A percentile compares a stretch with the other conserved stretches of the same genome.
phyloP scores from a whole-genome alignment of 2,888 invertebrate species.

The Amphipoea lucens region DNA sequence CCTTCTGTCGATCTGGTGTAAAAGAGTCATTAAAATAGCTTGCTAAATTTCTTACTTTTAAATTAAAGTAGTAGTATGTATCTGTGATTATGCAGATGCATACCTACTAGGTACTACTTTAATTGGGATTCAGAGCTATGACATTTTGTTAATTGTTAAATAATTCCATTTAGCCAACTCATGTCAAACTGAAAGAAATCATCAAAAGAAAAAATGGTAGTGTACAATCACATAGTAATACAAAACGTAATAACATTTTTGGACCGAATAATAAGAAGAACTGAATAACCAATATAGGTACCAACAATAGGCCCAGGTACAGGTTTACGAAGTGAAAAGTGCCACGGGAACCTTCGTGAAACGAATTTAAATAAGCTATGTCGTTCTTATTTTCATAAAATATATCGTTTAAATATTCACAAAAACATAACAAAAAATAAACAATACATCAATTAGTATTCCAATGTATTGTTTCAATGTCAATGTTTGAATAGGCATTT shows the following conservation, averaged over 20 bases:
- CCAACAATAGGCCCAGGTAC: conserved; percentile 5
- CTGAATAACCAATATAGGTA: conserved; percentile 7
- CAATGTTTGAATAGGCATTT: background rate
- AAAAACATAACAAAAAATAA: background rate
- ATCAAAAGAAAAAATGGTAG: background rate
- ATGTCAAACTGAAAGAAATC: conserved; percentile 8
- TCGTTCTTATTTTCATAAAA: conserved; percentile 4
- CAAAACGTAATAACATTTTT: conserved; percentile 9
- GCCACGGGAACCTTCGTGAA: conserved; percentile 33
- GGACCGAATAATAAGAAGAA: conserved; percentile 10
- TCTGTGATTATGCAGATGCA: background rate
- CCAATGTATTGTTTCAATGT: conserved; percentile 6
- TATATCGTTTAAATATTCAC: conserved; percentile 4
- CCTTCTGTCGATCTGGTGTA: background rate
- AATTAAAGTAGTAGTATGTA: background rate
- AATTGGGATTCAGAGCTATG: background rate
- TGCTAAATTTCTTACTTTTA: background rate
- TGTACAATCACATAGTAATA: conserved; percentile 6
- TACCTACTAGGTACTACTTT: background rate
- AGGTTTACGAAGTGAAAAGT: background rate
- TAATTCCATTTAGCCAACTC: conserved; percentile 13
- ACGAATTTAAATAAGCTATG: background rate
- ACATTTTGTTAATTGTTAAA: conserved; percentile 20
- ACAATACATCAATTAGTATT: conserved; percentile 1
- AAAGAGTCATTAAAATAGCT: conserved; percentile 2